Percentiles rank a stretch among this genome's conserved stretches.
Conservation (phyloP, 2,113 vertebrate genomes). For the Bos indicus region DNA sequence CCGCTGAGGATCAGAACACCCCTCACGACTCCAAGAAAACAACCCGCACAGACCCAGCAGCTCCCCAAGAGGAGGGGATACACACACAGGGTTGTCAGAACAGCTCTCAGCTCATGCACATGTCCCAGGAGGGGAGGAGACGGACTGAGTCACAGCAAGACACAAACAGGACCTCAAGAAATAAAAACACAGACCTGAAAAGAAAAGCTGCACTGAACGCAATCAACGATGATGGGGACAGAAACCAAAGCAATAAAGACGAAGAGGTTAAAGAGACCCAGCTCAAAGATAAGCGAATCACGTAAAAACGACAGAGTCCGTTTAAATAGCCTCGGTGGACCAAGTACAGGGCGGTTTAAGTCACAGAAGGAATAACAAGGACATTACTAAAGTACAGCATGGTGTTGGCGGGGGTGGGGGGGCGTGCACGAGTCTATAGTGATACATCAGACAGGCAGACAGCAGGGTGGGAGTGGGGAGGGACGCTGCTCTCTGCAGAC, state of each 20-base stretch:
- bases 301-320: fast-evolving
- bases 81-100: fast-evolving
- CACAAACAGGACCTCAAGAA: not conserved
- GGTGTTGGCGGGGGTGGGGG: not conserved
- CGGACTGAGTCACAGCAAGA: not conserved
- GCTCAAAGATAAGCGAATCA: not conserved
- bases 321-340: not conserved
- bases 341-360: fast-evolving
- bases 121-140: not conserved
- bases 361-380: not conserved
- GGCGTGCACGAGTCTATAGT: not conserved
- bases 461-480: not conserved
- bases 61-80: not conserved
- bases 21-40: not conserved
- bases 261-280: no score
- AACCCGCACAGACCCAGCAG: not conserved
- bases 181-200: not conserved
- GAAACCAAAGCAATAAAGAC: not conserved
- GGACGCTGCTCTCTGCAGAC: no score
- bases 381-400: not conserved
- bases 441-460: not conserved
- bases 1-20: not conserved
- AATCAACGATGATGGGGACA: not conserved
- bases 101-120: not conserved
- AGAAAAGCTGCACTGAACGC: not conserved